Evolutionary conservation across 1,140 invertebrate species (phyloP).

Genomic region (Ectropis grisescens): DNA sequence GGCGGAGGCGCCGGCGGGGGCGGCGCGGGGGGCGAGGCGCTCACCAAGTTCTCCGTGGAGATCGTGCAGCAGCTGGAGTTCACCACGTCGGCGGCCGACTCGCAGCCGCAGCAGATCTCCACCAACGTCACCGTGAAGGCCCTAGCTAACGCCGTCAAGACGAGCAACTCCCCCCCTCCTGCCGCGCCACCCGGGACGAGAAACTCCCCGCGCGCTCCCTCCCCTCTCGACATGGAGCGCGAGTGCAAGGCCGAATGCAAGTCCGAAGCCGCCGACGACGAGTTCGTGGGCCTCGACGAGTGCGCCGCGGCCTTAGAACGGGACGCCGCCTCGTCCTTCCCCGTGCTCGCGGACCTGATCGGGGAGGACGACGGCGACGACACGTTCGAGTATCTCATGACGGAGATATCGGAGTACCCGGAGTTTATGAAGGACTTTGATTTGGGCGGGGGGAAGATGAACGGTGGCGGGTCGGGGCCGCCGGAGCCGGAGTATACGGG

Average conservation of each 20-base stretch:
- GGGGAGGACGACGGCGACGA: constrained; percentile 89
- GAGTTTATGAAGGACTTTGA: constrained; percentile 90
- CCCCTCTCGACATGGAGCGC: constrained; percentile 70
- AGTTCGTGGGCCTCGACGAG: constrained; percentile 85
- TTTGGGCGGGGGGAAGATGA: constrained; percentile 61
- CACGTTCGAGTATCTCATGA: constrained; percentile 89
- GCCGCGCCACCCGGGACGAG: no score
- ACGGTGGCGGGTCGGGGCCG: constrained; percentile 56
- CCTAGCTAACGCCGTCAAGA: constrained; percentile 85
- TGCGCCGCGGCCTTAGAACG: constrained; percentile 85
- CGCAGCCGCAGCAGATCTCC: constrained; percentile 89
- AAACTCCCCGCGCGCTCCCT: constrained; percentile 60
- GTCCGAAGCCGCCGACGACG: constrained; percentile 84
- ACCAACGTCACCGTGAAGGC: constrained; percentile 95
- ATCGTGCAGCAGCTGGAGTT: constrained; percentile 92
- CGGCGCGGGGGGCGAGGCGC: constrained; percentile 72
- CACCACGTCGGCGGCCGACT: constrained; percentile 84
- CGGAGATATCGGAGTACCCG: constrained; percentile 86
- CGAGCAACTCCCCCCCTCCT: constrained; percentile 75
- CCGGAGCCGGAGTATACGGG: constrained; percentile 48
- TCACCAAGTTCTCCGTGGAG: constrained; percentile 90
- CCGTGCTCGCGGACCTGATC: constrained; percentile 83
- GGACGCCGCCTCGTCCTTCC: constrained; percentile 81
- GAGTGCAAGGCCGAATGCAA: constrained; percentile 80
- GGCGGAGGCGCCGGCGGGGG: constrained; percentile 46